Percentiles rank a stretch among this genome's conserved stretches.
Evolutionary conservation across 2,888 invertebrate genomes (phyloP).

Genomic region (Ceriagrion tenellum): DNA sequence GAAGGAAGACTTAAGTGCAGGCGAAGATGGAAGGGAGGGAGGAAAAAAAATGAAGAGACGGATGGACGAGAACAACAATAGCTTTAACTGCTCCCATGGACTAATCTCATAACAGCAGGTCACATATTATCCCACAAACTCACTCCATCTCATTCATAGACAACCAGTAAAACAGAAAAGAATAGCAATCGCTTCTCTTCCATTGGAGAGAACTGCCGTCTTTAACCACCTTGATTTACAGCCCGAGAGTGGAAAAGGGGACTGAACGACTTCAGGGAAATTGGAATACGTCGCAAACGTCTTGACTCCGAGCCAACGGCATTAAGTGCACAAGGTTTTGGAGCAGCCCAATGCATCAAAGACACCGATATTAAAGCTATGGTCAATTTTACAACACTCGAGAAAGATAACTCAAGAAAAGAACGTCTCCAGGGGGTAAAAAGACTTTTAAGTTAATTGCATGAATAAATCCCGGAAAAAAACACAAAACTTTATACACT

Average conservation of each 20-base stretch:
- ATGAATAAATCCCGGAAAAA: not conserved
- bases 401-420: not conserved
- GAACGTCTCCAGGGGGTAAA: not conserved
- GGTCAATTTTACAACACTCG: not conserved
- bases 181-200: slow-evolving; percentile 1
- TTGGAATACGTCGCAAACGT: not conserved
- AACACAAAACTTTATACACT: not conserved
- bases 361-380: not conserved
- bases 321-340: not conserved
- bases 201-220: not conserved
- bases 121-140: not conserved
- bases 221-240: not conserved
- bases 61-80: not conserved
- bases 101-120: slow-evolving; percentile 6
- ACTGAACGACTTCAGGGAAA: not conserved
- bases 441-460: no score
- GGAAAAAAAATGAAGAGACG: not conserved
- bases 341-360: not conserved
- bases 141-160: not conserved
- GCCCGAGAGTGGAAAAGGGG: not conserved
- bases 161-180: slow-evolving; percentile 16
- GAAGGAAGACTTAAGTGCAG: not conserved
- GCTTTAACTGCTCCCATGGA: not conserved
- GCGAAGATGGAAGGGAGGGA: not conserved
- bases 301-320: not conserved